Evolutionary conservation across 2,888 invertebrate genomes (phyloP), one percentile per base, ranked within the genome.

Genomic region (Polymixis lichenea): DNA sequence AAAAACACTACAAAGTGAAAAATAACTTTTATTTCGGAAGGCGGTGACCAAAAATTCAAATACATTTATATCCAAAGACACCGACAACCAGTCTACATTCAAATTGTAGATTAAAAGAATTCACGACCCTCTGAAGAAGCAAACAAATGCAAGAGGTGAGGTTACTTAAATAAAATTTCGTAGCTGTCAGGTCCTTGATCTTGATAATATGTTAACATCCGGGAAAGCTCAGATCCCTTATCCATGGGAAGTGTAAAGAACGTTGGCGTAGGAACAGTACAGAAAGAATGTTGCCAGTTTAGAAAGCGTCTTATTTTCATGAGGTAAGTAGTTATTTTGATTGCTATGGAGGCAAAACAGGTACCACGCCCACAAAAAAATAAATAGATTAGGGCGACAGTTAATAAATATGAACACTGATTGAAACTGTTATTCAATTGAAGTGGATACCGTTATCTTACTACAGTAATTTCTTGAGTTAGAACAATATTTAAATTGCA

Each of bases 121-220:
- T 72, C 51, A 56, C 19, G 64, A 65, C 15, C 3, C 22, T 61
- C 43, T 11, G 46, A 67, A 55, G 53, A 19, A 58, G 55, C 61
- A 55, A 62, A 70, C 38, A 62, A 53, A 75, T 61, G 28, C 51
- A 65, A 19, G 25, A 73, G 15, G 28, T 53, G 62, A 60, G 32
- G 58, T 43, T 19, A 65, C 56, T 77, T 70, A 72, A 75, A 78
- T 77, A 72, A 76, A 62, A 62, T n/a, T 58, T 78, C 58, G 28
- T 58, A 72, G 70, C 65, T 82, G 70, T 76, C 77, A 73, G 17
- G 61, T 38, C 17, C 67, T 53, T 80, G 69, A 82, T 82, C 70
- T 66, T 64, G 66, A 74, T 78, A 84, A 84, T 82, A 84, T 78
- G 72, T 84, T 76, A 82, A 72, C 67, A 75, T 71, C 68, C 65